Evolutionary conservation across 2,797 vertebrate genomes (phyloP), one percentile per base, ranked within the genome.

Genomic region (Apogon hyalosoma): DNA sequence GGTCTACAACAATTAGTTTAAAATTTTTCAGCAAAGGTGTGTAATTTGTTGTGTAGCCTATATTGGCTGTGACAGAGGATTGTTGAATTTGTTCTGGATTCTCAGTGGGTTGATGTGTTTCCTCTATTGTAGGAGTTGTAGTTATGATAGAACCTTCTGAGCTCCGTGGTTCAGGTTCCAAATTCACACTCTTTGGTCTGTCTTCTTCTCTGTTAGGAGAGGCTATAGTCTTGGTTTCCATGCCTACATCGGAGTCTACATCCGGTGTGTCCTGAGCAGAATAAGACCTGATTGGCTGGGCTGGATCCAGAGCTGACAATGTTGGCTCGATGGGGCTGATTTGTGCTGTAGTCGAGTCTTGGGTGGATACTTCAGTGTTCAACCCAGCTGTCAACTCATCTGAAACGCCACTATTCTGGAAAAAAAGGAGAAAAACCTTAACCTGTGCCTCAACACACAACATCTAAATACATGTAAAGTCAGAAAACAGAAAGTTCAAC

Each of bases 331-430:
- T 51, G 16, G 3, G 31, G 64, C 9, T 28, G 9, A 63, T 8
- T 48, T 19, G 46, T 6, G 11, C 41, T 6, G 11, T 21, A 50
- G 42, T 31, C 0, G 39, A 60, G 38, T 51, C 55, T 38, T 54
- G 10, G 10, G 56, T 57, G 15, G 45, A 40, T 10, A 6, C 47
- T 68, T 41, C 18, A 42, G 47, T 47, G 39, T 2, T 54, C 38
- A 77, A 49, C 31, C 57, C 69, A 75, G 21, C 5, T 33, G 50
- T 61, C 10, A 45, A 46, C 3, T 75, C 69, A 43, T 40, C 63
- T 16, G n/a, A 2, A 41, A 56, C 63, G 39, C n/a, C 71, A 36
- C 46, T 66, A 53, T 75, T 69, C 77, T 87, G 41, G 11, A 19
- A 80, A 75, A 57, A 28, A 12, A 74, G 16, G 2, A 58, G 21